These are phyloP conservation scores for Propithecus coquereli DNA, from an alignment of 2,113 vertebrate genomes.

Conservation along the genomic window DNA sequence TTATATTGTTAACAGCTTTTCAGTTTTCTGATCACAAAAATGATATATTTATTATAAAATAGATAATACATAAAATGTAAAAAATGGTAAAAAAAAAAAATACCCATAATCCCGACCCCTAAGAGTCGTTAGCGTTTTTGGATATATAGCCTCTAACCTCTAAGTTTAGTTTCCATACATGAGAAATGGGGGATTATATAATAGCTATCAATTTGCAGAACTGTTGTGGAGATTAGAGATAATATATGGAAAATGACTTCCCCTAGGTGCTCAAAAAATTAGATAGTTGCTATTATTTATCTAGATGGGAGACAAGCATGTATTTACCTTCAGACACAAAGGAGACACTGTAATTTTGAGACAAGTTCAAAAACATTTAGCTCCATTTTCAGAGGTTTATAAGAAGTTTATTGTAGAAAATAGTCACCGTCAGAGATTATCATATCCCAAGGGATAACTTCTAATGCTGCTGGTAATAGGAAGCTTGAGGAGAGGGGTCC, in stretches of 20 bases:
- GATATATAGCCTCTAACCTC: neutral
- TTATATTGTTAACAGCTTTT: neutral
- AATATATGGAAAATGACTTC: neutral
- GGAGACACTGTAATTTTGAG: neutral
- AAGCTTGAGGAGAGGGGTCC: neutral
- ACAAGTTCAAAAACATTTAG: neutral
- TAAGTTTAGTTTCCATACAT: neutral
- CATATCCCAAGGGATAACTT: neutral
- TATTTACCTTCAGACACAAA: neutral
- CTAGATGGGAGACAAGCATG: neutral
- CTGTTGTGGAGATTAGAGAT: neutral
- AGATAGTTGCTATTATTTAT: neutral
- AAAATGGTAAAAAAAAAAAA: neutral
- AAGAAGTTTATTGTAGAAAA: neutral
- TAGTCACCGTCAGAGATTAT: neutral
- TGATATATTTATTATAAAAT: neutral
- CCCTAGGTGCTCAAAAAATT: neutral
- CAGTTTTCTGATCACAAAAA: neutral
- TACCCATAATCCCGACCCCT: neutral
- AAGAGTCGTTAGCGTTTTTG: neutral
- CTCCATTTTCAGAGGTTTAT: neutral
- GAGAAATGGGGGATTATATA: neutral
- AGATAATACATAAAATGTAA: neutral
- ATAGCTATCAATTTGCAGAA: neutral
- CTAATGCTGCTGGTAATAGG: neutral